phyloP scores from a whole-genome alignment of 2,113 vertebrate genomes.

The Heterotilapia buettikoferi region DNA sequence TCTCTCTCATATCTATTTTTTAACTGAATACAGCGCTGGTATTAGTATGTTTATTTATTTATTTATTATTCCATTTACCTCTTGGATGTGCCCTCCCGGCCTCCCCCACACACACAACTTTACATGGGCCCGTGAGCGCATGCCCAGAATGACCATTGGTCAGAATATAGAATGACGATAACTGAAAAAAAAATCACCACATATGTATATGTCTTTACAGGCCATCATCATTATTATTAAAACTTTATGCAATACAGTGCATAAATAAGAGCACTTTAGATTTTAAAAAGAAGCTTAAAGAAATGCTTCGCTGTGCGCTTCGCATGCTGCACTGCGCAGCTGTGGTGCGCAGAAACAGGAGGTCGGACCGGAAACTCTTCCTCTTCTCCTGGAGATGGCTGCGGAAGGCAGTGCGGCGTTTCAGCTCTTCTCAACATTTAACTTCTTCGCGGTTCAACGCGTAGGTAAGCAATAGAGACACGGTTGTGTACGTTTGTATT shows the following conservation, averaged over 20 bases:
- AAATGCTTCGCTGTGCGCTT: background rate
- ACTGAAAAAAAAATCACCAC: background rate
- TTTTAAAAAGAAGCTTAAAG: background rate
- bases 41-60: background rate
- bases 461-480: background rate
- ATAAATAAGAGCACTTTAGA: background rate
- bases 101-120: background rate
- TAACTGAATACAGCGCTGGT: background rate
- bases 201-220: background rate
- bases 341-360: background rate
- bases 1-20: background rate
- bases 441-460: background rate
- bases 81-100: background rate
- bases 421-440: background rate
- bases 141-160: background rate
- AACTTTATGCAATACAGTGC: background rate
- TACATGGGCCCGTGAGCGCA: background rate
- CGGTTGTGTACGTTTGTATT: fast-evolving
- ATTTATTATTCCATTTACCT: background rate
- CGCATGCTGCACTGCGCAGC: background rate
- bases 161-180: background rate
- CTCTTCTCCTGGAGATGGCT: background rate
- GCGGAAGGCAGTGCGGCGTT: fast-evolving
- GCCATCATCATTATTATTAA: background rate
- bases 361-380: background rate